A percentile compares a stretch with the other conserved stretches of the same genome.
Conservation (phyloP, 2,888 invertebrate species). For the Torymus aiolomorphi region DNA sequence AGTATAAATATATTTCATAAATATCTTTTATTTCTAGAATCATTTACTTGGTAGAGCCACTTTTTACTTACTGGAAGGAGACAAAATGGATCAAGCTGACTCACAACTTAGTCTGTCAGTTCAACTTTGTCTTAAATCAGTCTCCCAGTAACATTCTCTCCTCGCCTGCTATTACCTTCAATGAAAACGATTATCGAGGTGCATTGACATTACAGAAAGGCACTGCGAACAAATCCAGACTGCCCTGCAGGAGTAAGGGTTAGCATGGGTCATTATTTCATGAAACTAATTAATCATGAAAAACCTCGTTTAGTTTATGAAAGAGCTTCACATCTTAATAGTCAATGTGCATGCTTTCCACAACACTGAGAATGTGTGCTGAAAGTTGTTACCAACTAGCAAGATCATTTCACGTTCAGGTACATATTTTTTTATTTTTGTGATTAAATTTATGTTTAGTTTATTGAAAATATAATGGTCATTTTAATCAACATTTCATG, state of each 20-base stretch:
- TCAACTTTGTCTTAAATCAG: slow-evolving; percentile 98
- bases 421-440: slow-evolving; percentile 61
- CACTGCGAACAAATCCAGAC: slow-evolving; percentile 94
- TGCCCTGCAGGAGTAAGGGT: slow-evolving; percentile 97
- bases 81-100: slow-evolving; percentile 99
- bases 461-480: neutral
- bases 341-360: slow-evolving; percentile 98
- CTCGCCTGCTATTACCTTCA: slow-evolving; percentile 96
- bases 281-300: slow-evolving; percentile 95
- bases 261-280: slow-evolving; percentile 99
- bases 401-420: slow-evolving; percentile 95
- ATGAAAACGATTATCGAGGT: slow-evolving; percentile 96
- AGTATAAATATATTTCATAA: neutral
- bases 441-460: neutral
- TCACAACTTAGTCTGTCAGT: slow-evolving; percentile 82
- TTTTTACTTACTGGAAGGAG: slow-evolving; percentile 97
- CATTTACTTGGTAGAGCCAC: slow-evolving; percentile 98
- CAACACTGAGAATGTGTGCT: slow-evolving; percentile 97
- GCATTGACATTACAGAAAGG: slow-evolving; percentile 99
- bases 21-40: slow-evolving; percentile 79
- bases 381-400: slow-evolving; percentile 99
- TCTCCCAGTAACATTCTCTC: slow-evolving; percentile 97
- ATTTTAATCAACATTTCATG: neutral
- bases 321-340: slow-evolving; percentile 93
- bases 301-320: slow-evolving; percentile 98